Evolutionary conservation across 1,140 invertebrate genomes (phyloP), one percentile per base, ranked within the genome.

Genomic region (Drosophila miranda): DNA sequence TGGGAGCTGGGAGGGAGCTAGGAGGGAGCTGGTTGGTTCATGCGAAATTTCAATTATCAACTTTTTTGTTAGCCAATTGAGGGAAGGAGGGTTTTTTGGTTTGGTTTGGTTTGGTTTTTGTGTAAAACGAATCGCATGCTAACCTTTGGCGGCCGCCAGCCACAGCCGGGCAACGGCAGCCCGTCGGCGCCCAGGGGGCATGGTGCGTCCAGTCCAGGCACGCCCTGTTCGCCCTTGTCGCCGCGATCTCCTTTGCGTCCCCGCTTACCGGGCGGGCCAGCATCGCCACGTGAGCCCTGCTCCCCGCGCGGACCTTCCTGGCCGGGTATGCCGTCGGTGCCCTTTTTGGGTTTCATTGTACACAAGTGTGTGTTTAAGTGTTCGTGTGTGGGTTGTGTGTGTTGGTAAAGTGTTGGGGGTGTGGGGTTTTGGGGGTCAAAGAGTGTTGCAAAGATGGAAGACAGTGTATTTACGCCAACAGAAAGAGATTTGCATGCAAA

Each of bases 131-230:
- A 55, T 68, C 56, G 63, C 88, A 89, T 90, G 89, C 86, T 90
- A 93, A 96, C 95, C 94, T 96, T 96, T 75, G 94, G 94, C 79
- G 96, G 95, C 93, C 96, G 94, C 97, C 96, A 98, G 66, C 97
- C 97, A 93, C 98, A 99, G 71, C 97, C 98, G 26, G 97, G 96
- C 77, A 99, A 91, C 60, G 98, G 98, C 78, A 99, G 93, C 62
- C 98, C 98, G 92, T 99, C 98, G 14, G 95, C 93, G 50, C 98
- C 98, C 50, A 98, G 92, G 57, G 98, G 98, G 93, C 98, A 99
- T 2, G 98, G 98, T 41, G 98, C 98, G 92, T 99, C 98, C 67
- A 99, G 92, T 61, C 98, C 98, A 13, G 98, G 98, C 70, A 98
- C 97, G 76, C 90, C 89, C 92, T 98, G 97, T 87, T 98, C 97